phyloP scores from a whole-genome alignment of 1,140 invertebrate species.

The Hyphantria cunea region DNA sequence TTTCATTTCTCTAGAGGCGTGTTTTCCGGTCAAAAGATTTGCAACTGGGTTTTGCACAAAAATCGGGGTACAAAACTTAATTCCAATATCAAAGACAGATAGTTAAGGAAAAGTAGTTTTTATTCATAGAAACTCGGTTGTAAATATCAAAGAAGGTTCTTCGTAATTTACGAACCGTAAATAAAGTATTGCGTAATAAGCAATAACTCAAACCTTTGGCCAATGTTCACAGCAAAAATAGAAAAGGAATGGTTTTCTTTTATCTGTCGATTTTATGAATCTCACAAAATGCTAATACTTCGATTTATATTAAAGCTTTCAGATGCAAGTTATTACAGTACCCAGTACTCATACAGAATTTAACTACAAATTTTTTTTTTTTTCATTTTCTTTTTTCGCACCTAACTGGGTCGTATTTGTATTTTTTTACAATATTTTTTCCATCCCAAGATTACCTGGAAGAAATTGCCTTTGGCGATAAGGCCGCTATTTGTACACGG shows the following conservation, averaged over 20 bases:
- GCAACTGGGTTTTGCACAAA: no score
- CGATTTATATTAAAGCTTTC: background rate
- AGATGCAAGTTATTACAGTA: slow-evolving; percentile 2
- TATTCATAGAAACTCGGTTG: slow-evolving; percentile 4
- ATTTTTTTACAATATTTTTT: no score
- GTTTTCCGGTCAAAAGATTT: no score
- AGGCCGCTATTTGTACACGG: no score
- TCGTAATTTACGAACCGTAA: slow-evolving; percentile 8
- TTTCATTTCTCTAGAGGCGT: no score
- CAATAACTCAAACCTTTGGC: slow-evolving; percentile 27
- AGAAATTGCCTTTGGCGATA: no score
- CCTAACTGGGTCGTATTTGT: no score
- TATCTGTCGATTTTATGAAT: background rate
- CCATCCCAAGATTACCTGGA: no score
- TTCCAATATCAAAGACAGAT: background rate
- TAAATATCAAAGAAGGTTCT: background rate
- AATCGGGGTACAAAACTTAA: no score
- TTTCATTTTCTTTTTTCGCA: no score
- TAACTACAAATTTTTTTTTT: no score
- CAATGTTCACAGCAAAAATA: slow-evolving; percentile 19
- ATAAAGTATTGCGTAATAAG: slow-evolving; percentile 19
- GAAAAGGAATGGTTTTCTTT: slow-evolving; percentile 6
- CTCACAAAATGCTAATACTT: background rate
- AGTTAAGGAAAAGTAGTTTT: background rate
- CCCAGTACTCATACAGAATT: slow-evolving; percentile 1